phyloP scores from a whole-genome alignment of 2,797 vertebrate genomes.

The Gorsachius magnificus region DNA sequence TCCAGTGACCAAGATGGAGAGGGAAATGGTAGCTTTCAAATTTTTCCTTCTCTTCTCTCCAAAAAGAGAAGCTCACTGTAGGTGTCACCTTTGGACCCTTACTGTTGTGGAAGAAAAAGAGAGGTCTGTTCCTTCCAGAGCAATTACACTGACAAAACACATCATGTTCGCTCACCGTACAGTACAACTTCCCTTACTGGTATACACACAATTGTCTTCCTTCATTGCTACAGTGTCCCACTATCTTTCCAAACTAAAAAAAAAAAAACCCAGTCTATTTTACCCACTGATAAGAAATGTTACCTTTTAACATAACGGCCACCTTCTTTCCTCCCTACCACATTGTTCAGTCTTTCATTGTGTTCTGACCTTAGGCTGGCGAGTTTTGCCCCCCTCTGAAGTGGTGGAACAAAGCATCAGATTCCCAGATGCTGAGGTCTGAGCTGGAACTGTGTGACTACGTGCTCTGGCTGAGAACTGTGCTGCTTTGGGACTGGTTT shows the following conservation, averaged over 20 bases:
- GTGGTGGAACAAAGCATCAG: background rate
- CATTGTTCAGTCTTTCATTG: background rate
- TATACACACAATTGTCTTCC: background rate
- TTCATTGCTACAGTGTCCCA: background rate
- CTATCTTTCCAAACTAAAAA: background rate
- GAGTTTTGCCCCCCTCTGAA: background rate
- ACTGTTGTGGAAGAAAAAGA: background rate
- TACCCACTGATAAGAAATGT: background rate
- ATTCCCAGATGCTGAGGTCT: background rate
- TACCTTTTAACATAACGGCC: background rate
- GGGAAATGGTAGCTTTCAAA: background rate
- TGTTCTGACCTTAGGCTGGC: background rate
- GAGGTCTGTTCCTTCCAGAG: background rate
- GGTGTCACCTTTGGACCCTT: background rate
- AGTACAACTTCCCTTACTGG: background rate
- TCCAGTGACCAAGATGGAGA: background rate
- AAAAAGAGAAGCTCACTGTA: background rate
- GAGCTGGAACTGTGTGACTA: background rate
- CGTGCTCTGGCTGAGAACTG: background rate
- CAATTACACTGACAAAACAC: background rate
- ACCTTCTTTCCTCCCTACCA: background rate
- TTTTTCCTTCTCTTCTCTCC: background rate
- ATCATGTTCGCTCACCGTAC: too few relatives aligned
- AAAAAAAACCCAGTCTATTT: background rate
- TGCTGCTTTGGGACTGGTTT: background rate